A percentile compares a stretch with the other conserved stretches of the same genome.
phyloP scores from a whole-genome alignment of 2,797 vertebrate genomes.

The Varecia variegata region DNA sequence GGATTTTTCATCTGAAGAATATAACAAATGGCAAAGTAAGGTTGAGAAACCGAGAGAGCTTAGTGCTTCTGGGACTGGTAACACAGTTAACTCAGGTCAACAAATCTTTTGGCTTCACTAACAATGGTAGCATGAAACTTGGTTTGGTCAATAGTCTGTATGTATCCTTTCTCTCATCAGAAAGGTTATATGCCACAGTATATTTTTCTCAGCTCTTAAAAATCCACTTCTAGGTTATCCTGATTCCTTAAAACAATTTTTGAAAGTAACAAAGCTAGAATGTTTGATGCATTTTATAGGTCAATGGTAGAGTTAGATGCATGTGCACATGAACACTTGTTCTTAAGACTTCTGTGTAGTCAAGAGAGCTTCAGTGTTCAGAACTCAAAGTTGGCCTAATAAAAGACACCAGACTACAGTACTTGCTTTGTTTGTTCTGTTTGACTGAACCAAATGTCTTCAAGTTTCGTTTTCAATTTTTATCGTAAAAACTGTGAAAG shows the following conservation, averaged over 20 bases:
- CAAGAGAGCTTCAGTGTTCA: constrained; percentile 73
- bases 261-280: constrained; percentile 68
- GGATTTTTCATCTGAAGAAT: constrained; percentile 8
- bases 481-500: constrained; percentile 76
- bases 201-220: constrained; percentile 66
- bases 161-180: neutral
- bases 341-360: constrained; percentile 68
- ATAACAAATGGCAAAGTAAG: neutral
- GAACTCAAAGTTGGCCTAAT: constrained; percentile 78
- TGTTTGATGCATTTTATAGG: constrained; percentile 69
- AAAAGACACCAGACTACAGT: constrained; percentile 79
- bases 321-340: neutral
- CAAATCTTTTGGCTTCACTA: neutral
- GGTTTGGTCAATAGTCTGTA: neutral
- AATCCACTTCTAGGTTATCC: constrained; percentile 60
- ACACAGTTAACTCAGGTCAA: neutral
- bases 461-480: constrained; percentile 81
- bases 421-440: constrained; percentile 79
- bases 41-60: neutral
- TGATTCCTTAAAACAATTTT: constrained; percentile 29
- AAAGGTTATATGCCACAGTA: constrained; percentile 56
- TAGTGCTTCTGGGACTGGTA: neutral
- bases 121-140: neutral
- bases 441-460: constrained; percentile 75
- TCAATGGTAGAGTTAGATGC: constrained; percentile 59